These are phyloP conservation scores for Melanotaenia boesemani DNA, from an alignment of 2,797 vertebrate genomes.

Conservation along the genomic window DNA sequence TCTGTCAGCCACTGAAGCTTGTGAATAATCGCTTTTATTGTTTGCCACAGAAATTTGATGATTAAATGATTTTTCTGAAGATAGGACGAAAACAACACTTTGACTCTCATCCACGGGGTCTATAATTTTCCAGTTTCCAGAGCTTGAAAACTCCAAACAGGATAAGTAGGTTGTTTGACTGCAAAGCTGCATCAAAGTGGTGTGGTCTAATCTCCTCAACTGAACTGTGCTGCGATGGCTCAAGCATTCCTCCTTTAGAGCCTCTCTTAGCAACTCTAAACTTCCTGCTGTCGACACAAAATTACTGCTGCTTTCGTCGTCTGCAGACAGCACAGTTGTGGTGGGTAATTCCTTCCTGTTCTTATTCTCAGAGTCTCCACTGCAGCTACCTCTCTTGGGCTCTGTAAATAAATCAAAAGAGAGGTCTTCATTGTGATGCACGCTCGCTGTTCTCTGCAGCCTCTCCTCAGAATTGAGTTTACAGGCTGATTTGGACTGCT, in stretches of 20 bases:
- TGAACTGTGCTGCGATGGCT: constrained; percentile 49
- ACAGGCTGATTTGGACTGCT: neutral
- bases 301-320: constrained; percentile 34
- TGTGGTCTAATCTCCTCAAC: constrained; percentile 53
- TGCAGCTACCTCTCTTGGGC: neutral
- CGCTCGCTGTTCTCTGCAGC: constrained; percentile 8
- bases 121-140: constrained; percentile 2
- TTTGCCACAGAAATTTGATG: neutral
- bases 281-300: constrained; percentile 57
- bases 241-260: constrained; percentile 70
- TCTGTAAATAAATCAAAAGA: constrained; percentile 34
- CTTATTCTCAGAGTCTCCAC: neutral
- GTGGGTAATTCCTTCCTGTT: neutral
- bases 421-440: constrained; percentile 19
- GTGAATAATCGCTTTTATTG: neutral
- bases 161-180: constrained; percentile 55
- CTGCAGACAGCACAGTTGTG: constrained; percentile 13
- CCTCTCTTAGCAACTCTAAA: constrained; percentile 56
- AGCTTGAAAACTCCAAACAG: constrained; percentile 45
- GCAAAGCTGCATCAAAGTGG: constrained; percentile 36
- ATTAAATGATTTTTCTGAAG: neutral
- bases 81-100: neutral
- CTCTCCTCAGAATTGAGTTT: constrained; percentile 19
- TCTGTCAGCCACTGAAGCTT: neutral
- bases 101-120: neutral